These are phyloP conservation scores for Maniola jurtina DNA, from an alignment of 1,140 invertebrate species.

Conservation along the genomic window DNA sequence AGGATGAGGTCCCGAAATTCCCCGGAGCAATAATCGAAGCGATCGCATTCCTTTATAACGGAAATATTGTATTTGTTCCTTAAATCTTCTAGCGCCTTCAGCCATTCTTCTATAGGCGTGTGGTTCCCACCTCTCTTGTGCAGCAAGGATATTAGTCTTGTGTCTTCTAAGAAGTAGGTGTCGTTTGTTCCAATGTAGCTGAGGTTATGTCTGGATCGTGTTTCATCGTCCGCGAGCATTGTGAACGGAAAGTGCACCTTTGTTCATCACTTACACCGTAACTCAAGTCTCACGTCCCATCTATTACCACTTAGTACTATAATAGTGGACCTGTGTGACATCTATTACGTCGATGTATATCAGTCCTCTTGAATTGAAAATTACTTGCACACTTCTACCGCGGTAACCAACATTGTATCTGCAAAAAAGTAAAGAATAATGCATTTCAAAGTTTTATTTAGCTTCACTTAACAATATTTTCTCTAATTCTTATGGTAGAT, in stretches of 20 bases:
- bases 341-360: no score
- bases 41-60: slow-evolving; percentile 58
- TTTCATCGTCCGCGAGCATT: slow-evolving; percentile 56
- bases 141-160: slow-evolving; percentile 53
- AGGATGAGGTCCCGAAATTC: slow-evolving; percentile 61
- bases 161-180: slow-evolving; percentile 52
- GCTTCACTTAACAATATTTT: no score
- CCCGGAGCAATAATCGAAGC: slow-evolving; percentile 62
- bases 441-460: slow-evolving; percentile 2
- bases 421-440: slow-evolving; percentile 18
- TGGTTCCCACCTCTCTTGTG: slow-evolving; percentile 54
- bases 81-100: slow-evolving; percentile 54
- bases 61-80: slow-evolving; percentile 62
- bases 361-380: no score
- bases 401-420: slow-evolving; percentile 13
- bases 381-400: background rate
- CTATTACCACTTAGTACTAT: slow-evolving; percentile 1
- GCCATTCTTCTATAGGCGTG: slow-evolving; percentile 50
- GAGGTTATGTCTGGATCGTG: slow-evolving; percentile 31
- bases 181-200: slow-evolving; percentile 38
- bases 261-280: slow-evolving; percentile 46
- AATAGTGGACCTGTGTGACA: no score
- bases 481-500: no score
- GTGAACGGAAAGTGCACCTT: slow-evolving; percentile 35
- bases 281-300: slow-evolving; percentile 22